phyloP scores from a whole-genome alignment of 2,888 invertebrate species.

The Neoitamus cyanurus region DNA sequence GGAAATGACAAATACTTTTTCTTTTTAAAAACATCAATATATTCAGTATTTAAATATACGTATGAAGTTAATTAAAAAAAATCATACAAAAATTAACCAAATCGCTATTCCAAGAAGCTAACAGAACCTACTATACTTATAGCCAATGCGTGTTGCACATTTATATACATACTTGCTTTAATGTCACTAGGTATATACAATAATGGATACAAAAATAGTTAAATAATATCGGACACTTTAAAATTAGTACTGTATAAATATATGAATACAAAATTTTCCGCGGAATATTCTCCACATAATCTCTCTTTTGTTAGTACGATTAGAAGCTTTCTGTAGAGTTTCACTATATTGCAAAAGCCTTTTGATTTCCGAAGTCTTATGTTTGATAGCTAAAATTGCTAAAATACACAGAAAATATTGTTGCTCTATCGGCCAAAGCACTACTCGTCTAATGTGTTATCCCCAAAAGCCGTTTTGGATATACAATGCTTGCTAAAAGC shows the following conservation, averaged over 20 bases:
- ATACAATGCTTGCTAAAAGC: neutral
- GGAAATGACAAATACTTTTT: neutral
- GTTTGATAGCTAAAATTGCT: neutral
- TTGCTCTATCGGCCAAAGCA: neutral
- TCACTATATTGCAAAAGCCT: neutral
- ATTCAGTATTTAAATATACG: conserved; percentile 31
- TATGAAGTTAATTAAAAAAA: conserved; percentile 20
- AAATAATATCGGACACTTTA: conserved; percentile 15
- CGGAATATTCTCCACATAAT: neutral
- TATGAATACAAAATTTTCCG: conserved; percentile 13
- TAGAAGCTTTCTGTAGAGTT: conserved; percentile 22
- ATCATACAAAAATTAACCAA: conserved; percentile 18
- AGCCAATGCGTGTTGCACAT: conserved; percentile 17
- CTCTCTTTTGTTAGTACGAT: neutral
- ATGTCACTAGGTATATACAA: conserved; percentile 17
- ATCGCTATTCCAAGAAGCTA: conserved; percentile 9
- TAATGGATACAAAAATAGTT: conserved; percentile 29
- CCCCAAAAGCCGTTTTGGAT: neutral
- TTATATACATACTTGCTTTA: conserved; percentile 9
- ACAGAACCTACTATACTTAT: conserved; percentile 1
- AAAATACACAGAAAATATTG: conserved; percentile 2
- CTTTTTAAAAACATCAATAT: conserved; percentile 39
- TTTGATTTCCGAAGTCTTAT: conserved; percentile 3
- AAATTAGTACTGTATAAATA: conserved; percentile 29
- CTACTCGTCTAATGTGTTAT: neutral